Percentiles rank a stretch among this genome's conserved stretches.
Conservation (phyloP, 1,140 invertebrate genomes). For the Cydia splendana region DNA sequence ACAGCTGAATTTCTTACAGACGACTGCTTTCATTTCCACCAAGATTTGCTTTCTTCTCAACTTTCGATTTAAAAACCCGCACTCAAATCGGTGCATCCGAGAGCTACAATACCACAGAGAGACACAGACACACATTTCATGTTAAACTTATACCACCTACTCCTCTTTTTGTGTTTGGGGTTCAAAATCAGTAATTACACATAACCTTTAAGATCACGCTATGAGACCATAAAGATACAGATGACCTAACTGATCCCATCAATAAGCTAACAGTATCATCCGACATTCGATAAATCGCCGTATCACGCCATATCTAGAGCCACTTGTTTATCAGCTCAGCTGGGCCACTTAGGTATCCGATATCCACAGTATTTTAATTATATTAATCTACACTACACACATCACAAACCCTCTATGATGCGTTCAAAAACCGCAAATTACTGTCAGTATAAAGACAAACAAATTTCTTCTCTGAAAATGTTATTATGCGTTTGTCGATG, state of each 20-base stretch:
- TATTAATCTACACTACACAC: not conserved
- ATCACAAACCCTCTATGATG: not conserved
- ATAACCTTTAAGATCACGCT: not conserved
- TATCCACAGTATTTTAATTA: not conserved
- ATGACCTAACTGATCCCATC: not conserved
- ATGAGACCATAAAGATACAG: not conserved
- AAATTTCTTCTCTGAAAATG: too few species aligned
- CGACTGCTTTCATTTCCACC: too few species aligned
- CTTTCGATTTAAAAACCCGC: too few species aligned
- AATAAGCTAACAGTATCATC: not conserved
- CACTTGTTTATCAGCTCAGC: not conserved
- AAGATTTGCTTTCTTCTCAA: too few species aligned
- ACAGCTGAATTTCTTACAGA: too few species aligned
- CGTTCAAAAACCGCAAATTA: not conserved
- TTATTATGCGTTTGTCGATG: too few species aligned
- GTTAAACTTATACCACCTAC: not conserved
- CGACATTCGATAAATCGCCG: not conserved
- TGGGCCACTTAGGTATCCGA: too few species aligned
- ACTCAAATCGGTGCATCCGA: too few species aligned
- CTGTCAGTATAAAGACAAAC: too few species aligned
- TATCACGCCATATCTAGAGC: not conserved
- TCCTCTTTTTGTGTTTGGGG: not conserved
- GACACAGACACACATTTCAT: too few species aligned
- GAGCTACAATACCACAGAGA: too few species aligned
- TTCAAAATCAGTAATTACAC: not conserved